Base-by-base conservation (phyloP, 2,113 vertebrate genomes). In the Rhea americana region DNA sequence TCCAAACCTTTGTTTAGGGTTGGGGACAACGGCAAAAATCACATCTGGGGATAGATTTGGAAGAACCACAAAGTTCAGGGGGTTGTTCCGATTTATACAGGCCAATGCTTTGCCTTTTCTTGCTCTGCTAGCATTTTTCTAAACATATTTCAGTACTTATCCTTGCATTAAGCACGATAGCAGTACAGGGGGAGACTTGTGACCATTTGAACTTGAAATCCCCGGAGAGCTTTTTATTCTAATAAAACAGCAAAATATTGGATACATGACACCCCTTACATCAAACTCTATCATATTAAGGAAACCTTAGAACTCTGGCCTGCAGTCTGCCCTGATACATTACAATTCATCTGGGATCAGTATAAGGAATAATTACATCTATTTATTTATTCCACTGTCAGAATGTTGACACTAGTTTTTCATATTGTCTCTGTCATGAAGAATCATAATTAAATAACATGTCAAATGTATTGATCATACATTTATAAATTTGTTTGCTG, bases 231-330 rank as follows among this genome's bases (percentile, higher is more conserved):
- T 97, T 98, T 98, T 98, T 97, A 97, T 98, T 98, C 98, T 98
- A 98, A 99, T 99, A 99, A 99, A 98, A 98, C 97, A 98, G 97
- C 97, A 97, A 97, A 97, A 97, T 98, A 98, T 98, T 97, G 98
- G 98, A 96, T 96, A 98, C 97, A 97, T 96, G 98, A 98, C 98
- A 98, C 98, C 97, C 73, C 97, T 96, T 97, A 97, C 97, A 98
- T 99, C 98, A 99, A 98, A 98, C 98, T 98, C 98, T 98, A 98
- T 98, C 98, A 98, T 98, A 98, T 99, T 98, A 99, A 98, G 98
- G 98, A 98, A 99, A 99, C 98, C 98, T 98, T 98, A 99, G 98
- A 98, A 98, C 97, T 97, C 93, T 91, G 87, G 79, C 92, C 97
- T 98, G 93, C 96, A 97, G 97, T 91, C 96, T 95, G 92, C 87